Evolutionary conservation across 2,888 invertebrate species (phyloP).

Genomic region (Antitype chi): DNA sequence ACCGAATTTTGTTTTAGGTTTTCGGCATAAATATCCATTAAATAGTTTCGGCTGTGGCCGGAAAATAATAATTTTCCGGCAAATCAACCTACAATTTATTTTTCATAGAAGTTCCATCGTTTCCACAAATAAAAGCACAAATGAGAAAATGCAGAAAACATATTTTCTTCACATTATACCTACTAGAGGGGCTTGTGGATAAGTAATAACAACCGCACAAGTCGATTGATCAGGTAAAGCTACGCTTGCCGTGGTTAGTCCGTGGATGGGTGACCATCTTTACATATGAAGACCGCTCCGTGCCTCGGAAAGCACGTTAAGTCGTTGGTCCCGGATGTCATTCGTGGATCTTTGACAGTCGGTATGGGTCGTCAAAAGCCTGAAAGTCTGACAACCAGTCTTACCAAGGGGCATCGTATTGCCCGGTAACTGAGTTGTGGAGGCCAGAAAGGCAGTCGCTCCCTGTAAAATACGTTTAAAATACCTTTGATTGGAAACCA

Average conservation of each 20-base stretch:
- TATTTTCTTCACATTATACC: not conserved
- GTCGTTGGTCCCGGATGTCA: too few relatives aligned
- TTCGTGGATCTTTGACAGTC: too few relatives aligned
- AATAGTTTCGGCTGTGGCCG: not conserved
- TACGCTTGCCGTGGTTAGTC: not conserved
- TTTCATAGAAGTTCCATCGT: not conserved
- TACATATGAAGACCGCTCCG: too few relatives aligned
- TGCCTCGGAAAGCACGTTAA: too few relatives aligned
- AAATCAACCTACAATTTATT: not conserved
- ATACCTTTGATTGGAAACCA: too few relatives aligned
- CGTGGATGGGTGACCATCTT: not conserved
- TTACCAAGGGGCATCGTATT: too few relatives aligned
- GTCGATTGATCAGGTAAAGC: not conserved
- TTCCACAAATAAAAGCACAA: not conserved
- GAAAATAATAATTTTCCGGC: not conserved
- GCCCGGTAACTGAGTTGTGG: too few relatives aligned
- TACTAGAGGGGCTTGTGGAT: not conserved
- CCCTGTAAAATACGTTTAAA: too few relatives aligned
- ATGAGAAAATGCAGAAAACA: not conserved
- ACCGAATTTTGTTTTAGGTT: not conserved
- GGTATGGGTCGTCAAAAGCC: too few relatives aligned
- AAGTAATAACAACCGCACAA: not conserved
- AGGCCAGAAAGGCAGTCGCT: too few relatives aligned
- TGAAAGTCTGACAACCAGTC: too few relatives aligned
- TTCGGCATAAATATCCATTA: not conserved